Evolutionary conservation across 2,113 vertebrate genomes (phyloP), one percentile per base, ranked within the genome.

Genomic region (Tauraco erythrolophus): DNA sequence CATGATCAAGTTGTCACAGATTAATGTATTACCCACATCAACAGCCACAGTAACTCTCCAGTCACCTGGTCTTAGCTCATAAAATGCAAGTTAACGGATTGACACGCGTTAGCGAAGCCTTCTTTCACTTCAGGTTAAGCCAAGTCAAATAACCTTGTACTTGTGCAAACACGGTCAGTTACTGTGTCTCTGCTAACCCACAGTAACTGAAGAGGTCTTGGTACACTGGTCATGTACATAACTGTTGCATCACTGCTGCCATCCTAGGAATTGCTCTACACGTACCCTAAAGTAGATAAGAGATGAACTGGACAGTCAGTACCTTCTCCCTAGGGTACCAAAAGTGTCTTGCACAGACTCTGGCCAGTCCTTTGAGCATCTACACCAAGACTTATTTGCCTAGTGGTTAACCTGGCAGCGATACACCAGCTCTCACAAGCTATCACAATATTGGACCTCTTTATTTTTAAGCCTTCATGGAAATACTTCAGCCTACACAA

Each of bases 221-320:
- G 10, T 14, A 18, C 0, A 18, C 7, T 6, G 17, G 7, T 22
- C 12, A 0, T 1, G 14, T 15, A 13, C 4, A 11, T 0, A 18
- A 48, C 57, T 16, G 3, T 7, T 23, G 21, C 28, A 39, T 0
- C 16, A 10, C 18, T 9, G 37, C 37, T 23, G 28, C 6, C 46
- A 7, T 3, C 23, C n/a, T 23, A 1, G 46, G 27, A n/a, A 69
- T 4, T 13, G 30, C 31, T 66, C 76, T 53, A 21, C 41, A 11
- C 6, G 2, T 4, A 23, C 3, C 18, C 54, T 30, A 4, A 22
- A 64, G 12, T 27, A 81, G 66, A 0, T 0, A 13, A 19, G 5
- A 53, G 28, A 41, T 28, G 8, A 56, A 68, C 4, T 5, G 0
- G 35, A 37, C 4, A n/a, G 54, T 3, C 43, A 19, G 2, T 3